phyloP scores from a whole-genome alignment of 2,797 vertebrate species.

The Chromis chromis region DNA sequence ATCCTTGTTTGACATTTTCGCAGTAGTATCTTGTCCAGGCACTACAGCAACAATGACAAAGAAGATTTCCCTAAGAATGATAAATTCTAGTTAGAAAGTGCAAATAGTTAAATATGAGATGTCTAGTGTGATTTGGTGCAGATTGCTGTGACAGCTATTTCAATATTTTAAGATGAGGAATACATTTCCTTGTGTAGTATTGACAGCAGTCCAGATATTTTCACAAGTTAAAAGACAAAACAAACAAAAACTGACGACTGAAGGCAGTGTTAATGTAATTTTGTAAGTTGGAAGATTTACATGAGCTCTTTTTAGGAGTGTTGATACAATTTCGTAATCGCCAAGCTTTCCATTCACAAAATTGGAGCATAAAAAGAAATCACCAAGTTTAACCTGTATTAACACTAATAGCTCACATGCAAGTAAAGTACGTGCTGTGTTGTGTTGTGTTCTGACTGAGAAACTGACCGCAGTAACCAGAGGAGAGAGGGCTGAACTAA shows the following conservation, averaged over 20 bases:
- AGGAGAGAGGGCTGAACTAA: slow-evolving; percentile 76
- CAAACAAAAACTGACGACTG: no score
- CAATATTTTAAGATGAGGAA: no score
- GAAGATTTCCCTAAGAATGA: background rate
- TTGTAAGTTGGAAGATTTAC: no score
- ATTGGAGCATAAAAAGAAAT: background rate
- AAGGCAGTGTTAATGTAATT: no score
- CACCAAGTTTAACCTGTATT: background rate
- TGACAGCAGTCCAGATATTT: no score
- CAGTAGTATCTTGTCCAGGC: background rate
- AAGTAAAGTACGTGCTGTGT: background rate
- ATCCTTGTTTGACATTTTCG: background rate
- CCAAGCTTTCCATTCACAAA: background rate
- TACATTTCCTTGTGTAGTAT: no score
- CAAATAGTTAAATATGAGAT: background rate
- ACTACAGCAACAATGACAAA: background rate
- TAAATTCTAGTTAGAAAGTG: background rate
- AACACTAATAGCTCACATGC: background rate
- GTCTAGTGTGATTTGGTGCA: background rate
- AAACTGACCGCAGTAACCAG: slow-evolving; percentile 67
- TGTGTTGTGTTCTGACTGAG: slow-evolving; percentile 12
- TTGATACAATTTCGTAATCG: no score
- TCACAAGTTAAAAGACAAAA: no score
- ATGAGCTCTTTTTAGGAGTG: no score
- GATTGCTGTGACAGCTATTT: no score